These are phyloP conservation scores for Donacobius atricapilla DNA, from an alignment of 2,113 vertebrate species.

Conservation along the genomic window DNA sequence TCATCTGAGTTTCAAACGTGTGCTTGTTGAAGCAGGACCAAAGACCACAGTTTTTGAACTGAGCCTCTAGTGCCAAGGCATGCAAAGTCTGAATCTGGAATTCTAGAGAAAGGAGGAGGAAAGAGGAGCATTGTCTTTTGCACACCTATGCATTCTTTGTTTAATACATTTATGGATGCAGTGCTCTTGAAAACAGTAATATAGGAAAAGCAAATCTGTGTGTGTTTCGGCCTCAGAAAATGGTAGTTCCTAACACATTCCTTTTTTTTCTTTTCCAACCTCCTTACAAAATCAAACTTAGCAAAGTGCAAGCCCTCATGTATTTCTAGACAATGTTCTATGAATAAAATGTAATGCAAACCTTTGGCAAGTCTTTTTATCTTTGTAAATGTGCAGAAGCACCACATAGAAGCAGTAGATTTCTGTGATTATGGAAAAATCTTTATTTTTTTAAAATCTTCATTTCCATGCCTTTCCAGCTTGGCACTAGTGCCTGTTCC, in stretches of 20 bases:
- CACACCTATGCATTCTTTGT: background rate
- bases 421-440: background rate
- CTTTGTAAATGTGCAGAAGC: background rate
- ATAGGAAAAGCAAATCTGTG: background rate
- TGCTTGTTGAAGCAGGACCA: background rate
- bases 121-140: background rate
- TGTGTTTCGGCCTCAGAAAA: background rate
- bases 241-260: background rate
- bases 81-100: background rate
- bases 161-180: background rate
- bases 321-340: background rate
- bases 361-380: background rate
- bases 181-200: background rate
- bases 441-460: background rate
- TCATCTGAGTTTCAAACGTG: background rate
- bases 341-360: background rate
- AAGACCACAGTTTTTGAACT: background rate
- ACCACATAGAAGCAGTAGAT: background rate
- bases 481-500: background rate
- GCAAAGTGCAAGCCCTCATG: background rate
- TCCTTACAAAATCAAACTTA: background rate
- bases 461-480: background rate
- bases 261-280: background rate
- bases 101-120: background rate
- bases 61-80: background rate